Evolutionary conservation across 2,113 vertebrate genomes (phyloP), one percentile per base, ranked within the genome.

Genomic region (Geococcyx californianus): DNA sequence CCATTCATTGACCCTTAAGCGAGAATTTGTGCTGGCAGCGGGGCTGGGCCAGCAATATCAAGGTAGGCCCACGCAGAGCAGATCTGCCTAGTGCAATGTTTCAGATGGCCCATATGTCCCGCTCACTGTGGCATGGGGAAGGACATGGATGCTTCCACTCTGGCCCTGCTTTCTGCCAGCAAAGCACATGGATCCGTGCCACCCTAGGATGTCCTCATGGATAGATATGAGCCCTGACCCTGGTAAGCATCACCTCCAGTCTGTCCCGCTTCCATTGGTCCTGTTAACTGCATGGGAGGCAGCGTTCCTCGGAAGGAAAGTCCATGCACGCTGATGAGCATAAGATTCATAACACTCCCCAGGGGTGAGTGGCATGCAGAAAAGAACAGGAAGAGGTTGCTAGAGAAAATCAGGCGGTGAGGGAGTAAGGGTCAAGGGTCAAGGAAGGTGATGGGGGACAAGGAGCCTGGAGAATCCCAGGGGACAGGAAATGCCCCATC

Each of bases 91-190:
- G 69, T 29, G 72, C 56, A 58, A 55, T 1, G 0, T 14, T 75
- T 68, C 11, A 16, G n/a, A 13, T 14, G 54, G 42, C 12, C 4
- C 3, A 1, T 0, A 1, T 17, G 56, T 60, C 34, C 51, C 38
- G 7, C 5, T 9, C 40, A 16, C 0, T 0, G 4, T 0, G 2
- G 16, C 5, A 28, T 24, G 59, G 21, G 69, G 69, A n/a, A 62
- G 52, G 47, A 76, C 9, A 1, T 1, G 24, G 55, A 6, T 8
- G 19, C 44, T 51, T 13, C 2, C 49, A 85, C 62, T 24, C 60
- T 16, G n/a, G 29, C 16, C 63, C 26, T 23, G 25, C 33, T 73
- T 28, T 58, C 6, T 3, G 17, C 69, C 14, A 11, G 42, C 40
- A 69, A 24, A 78, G 23, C 17, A 31, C 1, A 0, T 1, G 1